phyloP scores from a whole-genome alignment of 2,888 invertebrate species.

The Cryptus armator region DNA sequence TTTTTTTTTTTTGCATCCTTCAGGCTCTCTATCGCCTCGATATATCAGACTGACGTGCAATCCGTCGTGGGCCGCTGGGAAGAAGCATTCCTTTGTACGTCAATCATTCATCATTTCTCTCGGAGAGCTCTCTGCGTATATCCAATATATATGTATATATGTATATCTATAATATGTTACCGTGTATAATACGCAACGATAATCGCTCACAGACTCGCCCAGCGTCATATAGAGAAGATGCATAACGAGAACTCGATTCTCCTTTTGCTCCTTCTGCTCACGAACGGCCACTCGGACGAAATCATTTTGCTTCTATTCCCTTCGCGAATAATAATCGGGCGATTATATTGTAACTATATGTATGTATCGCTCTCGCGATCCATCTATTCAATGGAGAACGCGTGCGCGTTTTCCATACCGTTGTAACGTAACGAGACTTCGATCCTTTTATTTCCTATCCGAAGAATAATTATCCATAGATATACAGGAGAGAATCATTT shows the following conservation, averaged over 20 bases:
- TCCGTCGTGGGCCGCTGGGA: constrained; percentile 61
- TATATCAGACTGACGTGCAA: constrained; percentile 65
- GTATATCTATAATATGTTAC: not conserved
- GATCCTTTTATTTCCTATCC: constrained; percentile 42
- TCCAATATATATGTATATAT: constrained; percentile 24
- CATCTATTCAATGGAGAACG: constrained; percentile 6
- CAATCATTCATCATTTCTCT: constrained; percentile 66
- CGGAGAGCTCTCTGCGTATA: constrained; percentile 6
- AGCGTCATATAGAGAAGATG: constrained; percentile 46
- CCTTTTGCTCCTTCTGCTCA: constrained; percentile 47
- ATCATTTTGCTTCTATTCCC: constrained; percentile 50
- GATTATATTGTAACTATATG: constrained; percentile 24
- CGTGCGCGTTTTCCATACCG: constrained; percentile 10
- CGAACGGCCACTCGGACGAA: constrained; percentile 5
- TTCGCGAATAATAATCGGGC: constrained; percentile 35
- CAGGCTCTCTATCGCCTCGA: constrained; percentile 51
- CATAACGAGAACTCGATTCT: constrained; percentile 57
- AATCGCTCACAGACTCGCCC: constrained; percentile 59
- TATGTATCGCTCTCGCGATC: not conserved
- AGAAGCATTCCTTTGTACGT: constrained; percentile 63
- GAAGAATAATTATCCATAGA: constrained; percentile 44
- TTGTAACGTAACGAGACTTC: constrained; percentile 43
- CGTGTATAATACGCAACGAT: constrained; percentile 40
- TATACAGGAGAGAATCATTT: not conserved
- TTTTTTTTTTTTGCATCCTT: constrained; percentile 30